Evolutionary conservation across 2,113 vertebrate genomes (phyloP).

Genomic region (Eira barbara): DNA sequence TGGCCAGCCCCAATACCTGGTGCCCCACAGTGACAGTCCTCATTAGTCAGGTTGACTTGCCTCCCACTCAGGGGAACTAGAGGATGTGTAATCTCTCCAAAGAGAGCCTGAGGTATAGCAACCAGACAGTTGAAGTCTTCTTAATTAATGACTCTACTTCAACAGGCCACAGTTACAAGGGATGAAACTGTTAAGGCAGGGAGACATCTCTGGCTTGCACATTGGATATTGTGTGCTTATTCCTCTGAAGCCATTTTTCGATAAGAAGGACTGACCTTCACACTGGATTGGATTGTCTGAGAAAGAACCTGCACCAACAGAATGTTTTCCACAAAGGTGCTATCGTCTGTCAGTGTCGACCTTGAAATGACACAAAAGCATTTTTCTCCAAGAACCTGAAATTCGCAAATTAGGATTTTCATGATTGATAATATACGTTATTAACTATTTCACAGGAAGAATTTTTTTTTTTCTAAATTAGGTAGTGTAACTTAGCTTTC

Average conservation of each 20-base stretch:
- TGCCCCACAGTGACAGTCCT: not conserved
- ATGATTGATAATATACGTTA: not conserved
- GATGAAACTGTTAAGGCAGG: conserved; percentile 6
- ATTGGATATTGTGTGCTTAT: not conserved
- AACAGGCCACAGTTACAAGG: not conserved
- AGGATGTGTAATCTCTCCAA: conserved; percentile 57
- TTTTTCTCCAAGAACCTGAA: not conserved
- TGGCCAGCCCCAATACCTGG: not conserved
- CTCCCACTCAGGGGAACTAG: conserved; percentile 20
- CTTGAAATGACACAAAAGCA: not conserved
- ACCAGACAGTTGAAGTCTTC: conserved; percentile 38
- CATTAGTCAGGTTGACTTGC: conserved; percentile 56
- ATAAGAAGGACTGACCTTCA: not conserved
- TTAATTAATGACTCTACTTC: conserved; percentile 48
- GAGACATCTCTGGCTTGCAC: not conserved
- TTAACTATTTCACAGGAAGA: not conserved
- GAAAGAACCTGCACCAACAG: conserved; percentile 28
- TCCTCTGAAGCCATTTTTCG: not conserved
- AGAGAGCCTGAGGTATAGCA: conserved; percentile 45
- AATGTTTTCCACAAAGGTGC: not conserved
- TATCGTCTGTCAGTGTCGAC: not conserved
- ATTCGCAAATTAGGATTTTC: not conserved
- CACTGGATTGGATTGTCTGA: not conserved
- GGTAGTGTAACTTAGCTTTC: not conserved
- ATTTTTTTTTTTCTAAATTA: conserved; percentile 19